Base-by-base conservation (phyloP, 2,888 invertebrate genomes). In the Toxonevra muliebris region DNA sequence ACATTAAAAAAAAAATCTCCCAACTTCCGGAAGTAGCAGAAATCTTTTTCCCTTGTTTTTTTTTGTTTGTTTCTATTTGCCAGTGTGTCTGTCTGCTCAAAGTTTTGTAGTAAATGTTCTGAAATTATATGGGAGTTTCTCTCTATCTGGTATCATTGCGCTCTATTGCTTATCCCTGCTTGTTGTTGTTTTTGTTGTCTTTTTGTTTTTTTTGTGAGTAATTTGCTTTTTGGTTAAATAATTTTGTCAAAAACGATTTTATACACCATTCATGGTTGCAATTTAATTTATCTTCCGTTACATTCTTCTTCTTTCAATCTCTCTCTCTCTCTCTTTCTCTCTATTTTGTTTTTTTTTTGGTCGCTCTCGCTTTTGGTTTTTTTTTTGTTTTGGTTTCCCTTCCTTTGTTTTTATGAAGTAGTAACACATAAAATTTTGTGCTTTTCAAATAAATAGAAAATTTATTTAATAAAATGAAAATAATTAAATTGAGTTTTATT, bases 401-500 rank as follows among this genome's bases (percentile, higher is more conserved):
- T 19, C 55, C 10, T 30, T 20, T 55, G 17, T 55, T 55, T 17
- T 45, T 1, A 12, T 45, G 11, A 45, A 13, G 12, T 45, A n/a
- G n/a, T n/a, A n/a, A n/a, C 30, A 30, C 30, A 30, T 7, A 30
- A 30, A 30, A 30, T 30, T 30, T 7, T 3, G 15, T 12, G 13
- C 48, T 5, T n/a, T n/a, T 19, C 17, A 59, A 65, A 54, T 59
- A 54, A 65, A 65, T 65, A 59, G 58, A 65, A 62, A 69, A 12
- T 40, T 61, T 65, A 59, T 69, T 69, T 68, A 57, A 61, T 58
- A 65, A 58, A 62, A 60, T 64, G 64, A 68, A 61, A 58, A 57
- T 62, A 71, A 69, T 71, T 67, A 69, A 69, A 71, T 65, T 42
- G 59, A 67, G 65, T 67, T 62, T 67, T 54, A 57, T 58, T 50